Percentiles rank a stretch among this genome's conserved stretches.
These are phyloP conservation scores for Canis aureus DNA, from an alignment of 2,113 vertebrate species.

Conservation along the genomic window DNA sequence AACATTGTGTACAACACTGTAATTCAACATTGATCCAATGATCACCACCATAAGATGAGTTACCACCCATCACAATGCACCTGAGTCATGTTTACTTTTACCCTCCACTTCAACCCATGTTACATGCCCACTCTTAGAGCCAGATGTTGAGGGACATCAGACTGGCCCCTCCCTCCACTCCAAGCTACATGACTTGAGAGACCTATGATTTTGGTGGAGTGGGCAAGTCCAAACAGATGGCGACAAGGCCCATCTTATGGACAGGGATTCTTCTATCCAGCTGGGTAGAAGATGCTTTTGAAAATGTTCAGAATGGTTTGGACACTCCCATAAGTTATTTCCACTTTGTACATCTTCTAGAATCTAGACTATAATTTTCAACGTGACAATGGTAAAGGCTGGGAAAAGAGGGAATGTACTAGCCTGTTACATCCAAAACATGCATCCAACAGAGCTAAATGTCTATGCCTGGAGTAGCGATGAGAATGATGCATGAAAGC, in stretches of 20 bases:
- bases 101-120: background rate
- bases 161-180: too few relatives aligned
- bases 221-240: background rate
- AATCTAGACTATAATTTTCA: background rate
- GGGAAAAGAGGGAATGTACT: background rate
- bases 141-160: background rate
- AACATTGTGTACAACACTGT: background rate
- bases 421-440: background rate
- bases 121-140: background rate
- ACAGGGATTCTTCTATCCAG: background rate
- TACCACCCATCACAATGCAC: background rate
- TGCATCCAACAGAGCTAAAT: background rate
- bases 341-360: background rate
- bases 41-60: background rate
- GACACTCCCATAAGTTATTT: background rate
- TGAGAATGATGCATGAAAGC: background rate
- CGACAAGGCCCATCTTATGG: background rate
- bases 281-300: background rate
- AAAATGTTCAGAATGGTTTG: background rate
- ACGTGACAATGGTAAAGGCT: background rate
- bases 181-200: background rate
- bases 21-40: background rate
- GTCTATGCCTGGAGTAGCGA: background rate
- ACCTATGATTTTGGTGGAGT: background rate
- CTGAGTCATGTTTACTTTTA: background rate